phyloP scores from a whole-genome alignment of 2,113 vertebrate species.

The Engraulis encrasicolus region DNA sequence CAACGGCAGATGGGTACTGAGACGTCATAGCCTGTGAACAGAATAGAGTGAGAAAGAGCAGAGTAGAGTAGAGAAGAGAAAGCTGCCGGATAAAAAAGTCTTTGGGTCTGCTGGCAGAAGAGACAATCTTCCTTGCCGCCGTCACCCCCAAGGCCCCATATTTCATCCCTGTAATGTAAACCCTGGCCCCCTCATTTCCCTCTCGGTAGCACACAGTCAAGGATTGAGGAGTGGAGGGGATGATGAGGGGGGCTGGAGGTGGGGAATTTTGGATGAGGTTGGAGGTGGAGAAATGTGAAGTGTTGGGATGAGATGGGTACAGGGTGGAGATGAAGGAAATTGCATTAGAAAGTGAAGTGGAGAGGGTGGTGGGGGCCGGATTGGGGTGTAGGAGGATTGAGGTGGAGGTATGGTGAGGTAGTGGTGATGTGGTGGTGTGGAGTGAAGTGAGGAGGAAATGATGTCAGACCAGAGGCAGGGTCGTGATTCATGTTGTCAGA shows the following conservation, averaged over 20 bases:
- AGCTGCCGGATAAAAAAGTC: constrained; percentile 1
- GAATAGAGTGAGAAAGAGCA: no score
- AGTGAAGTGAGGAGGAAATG: constrained; percentile 41
- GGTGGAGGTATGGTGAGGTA: no score
- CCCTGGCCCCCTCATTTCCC: constrained; percentile 59
- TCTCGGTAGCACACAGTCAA: constrained; percentile 51
- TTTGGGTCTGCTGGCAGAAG: constrained; percentile 16
- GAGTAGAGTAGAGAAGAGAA: no score
- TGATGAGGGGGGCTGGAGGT: no score
- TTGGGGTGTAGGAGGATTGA: no score
- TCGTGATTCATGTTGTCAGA: constrained; percentile 62
- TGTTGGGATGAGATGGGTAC: no score
- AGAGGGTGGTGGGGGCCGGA: no score
- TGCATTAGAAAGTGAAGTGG: no score
- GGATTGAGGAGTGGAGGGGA: neutral
- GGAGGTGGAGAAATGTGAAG: no score
- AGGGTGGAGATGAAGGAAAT: neutral
- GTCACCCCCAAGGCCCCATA: constrained; percentile 63
- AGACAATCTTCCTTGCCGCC: constrained; percentile 64
- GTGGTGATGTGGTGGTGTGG: no score
- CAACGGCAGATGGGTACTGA: neutral
- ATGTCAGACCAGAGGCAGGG: constrained; percentile 55
- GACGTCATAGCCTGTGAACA: neutral
- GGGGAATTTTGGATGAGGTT: no score
- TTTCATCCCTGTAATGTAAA: constrained; percentile 74